These are phyloP conservation scores for Pseudomyrmex gracilis DNA, from an alignment of 1,140 invertebrate genomes.

Conservation along the genomic window DNA sequence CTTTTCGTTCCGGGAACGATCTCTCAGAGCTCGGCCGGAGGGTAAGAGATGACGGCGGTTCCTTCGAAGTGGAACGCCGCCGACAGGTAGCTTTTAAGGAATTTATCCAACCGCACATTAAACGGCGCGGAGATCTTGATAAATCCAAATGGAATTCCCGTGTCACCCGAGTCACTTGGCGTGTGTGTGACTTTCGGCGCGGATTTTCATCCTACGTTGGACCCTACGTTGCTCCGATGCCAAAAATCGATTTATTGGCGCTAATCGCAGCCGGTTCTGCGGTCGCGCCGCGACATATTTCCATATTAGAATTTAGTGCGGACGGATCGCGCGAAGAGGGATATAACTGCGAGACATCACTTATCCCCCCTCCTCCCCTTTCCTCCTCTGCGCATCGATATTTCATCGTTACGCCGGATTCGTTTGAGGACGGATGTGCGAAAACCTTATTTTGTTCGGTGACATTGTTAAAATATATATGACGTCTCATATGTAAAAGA, in stretches of 20 bases:
- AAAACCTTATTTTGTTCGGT: conserved; percentile 1
- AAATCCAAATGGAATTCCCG: conserved; percentile 75
- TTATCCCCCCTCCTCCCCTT: not conserved
- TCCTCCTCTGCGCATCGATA: not conserved
- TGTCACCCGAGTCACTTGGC: conserved; percentile 68
- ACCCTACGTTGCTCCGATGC: conserved; percentile 15
- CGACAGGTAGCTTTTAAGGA: conserved; percentile 71
- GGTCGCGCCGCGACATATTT: conserved; percentile 29
- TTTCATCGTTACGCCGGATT: conserved; percentile 29
- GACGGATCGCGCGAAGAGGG: not conserved
- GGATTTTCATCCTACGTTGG: conserved; percentile 7
- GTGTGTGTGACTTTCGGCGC: conserved; percentile 61
- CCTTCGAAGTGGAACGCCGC: conserved; percentile 28
- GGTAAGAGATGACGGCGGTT: not conserved
- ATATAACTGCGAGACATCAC: not conserved
- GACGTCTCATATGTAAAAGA: not conserved
- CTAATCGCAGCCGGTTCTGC: conserved; percentile 58
- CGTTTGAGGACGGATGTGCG: conserved; percentile 12
- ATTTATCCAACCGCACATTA: conserved; percentile 72
- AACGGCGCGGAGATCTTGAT: conserved; percentile 71
- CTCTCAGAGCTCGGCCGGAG: not conserved
- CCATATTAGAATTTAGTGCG: conserved; percentile 35
- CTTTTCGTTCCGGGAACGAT: conserved; percentile 47
- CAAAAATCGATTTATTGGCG: conserved; percentile 68
- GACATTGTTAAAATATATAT: conserved; percentile 4